Base-by-base conservation (phyloP, 1,140 invertebrate species). In the Drosophila setifemur region DNA sequence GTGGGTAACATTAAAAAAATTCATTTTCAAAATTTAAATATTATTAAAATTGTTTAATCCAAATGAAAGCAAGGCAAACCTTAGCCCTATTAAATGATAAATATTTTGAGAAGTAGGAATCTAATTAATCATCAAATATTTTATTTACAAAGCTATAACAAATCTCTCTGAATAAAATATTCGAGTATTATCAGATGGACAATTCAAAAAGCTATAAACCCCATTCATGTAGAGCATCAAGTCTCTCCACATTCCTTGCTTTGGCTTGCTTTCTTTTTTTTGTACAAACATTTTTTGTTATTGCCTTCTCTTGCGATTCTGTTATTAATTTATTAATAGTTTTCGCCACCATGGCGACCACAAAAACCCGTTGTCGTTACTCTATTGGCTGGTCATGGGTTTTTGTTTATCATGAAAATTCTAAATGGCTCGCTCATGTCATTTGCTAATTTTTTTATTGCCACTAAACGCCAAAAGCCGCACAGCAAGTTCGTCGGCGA, bases 371-470 rank as follows among this genome's bases (percentile, higher is more conserved):
- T 74, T 70, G 53, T 23, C 31, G 47, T 64, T 63, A 23, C 60
- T 61, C 60, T 64, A 64, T 64, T 26, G 69, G 43, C 35, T 66
- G 53, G 37, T 78, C 78, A 73, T 73, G 78, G 60, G 44, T 61
- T 83, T 75, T 43, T 60, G 52, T 83, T 83, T 78, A 67, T 71
- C 58, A 79, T 71, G 64, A 85, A 83, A 74, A 78, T 85, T 83
- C 74, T 83, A 78, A 85, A 79, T 85, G 81, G 69, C 64, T 85
- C 61, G 70, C 58, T 58, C 39, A 74, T 73, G 49, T 11, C 63
- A 70, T 54, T 83, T 70, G 70, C 54, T 55, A 85, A 72, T 74
- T 85, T 55, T n/a, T 78, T 67, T 66, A 78, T 83, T 47, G 44
- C 35, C 43, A 37, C 48, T 23, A 48, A 55, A 23, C 8, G 35